These are phyloP conservation scores for Ctenopoma kingsleyae DNA, from an alignment of 2,797 vertebrate genomes.

Conservation along the genomic window DNA sequence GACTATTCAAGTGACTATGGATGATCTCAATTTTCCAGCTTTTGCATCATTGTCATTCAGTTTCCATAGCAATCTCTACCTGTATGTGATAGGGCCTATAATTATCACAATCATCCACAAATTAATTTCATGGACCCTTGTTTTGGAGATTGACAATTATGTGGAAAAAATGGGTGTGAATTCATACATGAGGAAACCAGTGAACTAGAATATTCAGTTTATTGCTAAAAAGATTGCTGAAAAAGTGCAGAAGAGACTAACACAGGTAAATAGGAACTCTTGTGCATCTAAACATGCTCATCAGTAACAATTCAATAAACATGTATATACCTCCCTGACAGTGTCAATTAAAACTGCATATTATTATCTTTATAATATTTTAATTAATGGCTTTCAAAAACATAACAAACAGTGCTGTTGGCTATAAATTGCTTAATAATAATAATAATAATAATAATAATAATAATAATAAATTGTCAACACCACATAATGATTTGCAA, in stretches of 20 bases:
- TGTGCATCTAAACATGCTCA: too few relatives aligned
- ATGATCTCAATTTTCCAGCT: background rate
- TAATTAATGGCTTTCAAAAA: too few relatives aligned
- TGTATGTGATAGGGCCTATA: slow-evolving; percentile 12
- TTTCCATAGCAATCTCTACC: slow-evolving; percentile 18
- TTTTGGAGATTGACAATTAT: slow-evolving; percentile 77
- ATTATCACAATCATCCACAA: slow-evolving; percentile 62
- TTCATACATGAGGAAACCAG: slow-evolving; percentile 67
- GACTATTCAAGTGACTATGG: background rate
- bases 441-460: too few relatives aligned
- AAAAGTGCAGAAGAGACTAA: background rate
- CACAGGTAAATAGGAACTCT: too few relatives aligned
- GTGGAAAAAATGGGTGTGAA: slow-evolving; percentile 39
- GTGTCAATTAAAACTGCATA: too few relatives aligned
- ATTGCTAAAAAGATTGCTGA: slow-evolving; percentile 31
- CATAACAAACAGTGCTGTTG: too few relatives aligned
- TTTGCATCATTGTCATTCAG: slow-evolving; percentile 6
- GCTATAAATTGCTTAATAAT: too few relatives aligned
- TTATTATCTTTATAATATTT: too few relatives aligned
- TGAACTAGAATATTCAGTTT: slow-evolving; percentile 60
- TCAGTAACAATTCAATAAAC: too few relatives aligned
- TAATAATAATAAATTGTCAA: too few relatives aligned
- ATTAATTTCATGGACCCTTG: slow-evolving; percentile 82
- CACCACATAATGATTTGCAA: too few relatives aligned
- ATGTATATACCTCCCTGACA: too few relatives aligned